Percentiles rank a stretch among this genome's conserved stretches.
Evolutionary conservation across 2,797 vertebrate species (phyloP).

Genomic region (Todus mexicanus): DNA sequence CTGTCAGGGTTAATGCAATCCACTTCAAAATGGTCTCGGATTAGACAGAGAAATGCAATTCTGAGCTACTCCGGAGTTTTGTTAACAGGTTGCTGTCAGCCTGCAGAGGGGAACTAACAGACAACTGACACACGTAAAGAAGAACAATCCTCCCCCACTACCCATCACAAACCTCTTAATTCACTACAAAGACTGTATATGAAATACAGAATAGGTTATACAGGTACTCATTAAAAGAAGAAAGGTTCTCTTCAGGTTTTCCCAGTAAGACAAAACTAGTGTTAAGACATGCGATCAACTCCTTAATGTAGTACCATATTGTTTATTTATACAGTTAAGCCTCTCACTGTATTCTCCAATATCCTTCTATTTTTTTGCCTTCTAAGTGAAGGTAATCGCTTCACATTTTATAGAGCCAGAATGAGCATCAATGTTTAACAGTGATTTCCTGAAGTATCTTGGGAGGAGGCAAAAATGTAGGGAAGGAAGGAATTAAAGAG

Average conservation of each 20-base stretch:
- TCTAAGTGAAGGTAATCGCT: not conserved
- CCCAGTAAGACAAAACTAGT: not conserved
- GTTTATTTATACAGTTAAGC: not conserved
- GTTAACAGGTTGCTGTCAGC: not conserved
- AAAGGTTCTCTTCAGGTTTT: not conserved
- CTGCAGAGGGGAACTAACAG: not conserved
- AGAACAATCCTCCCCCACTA: not conserved
- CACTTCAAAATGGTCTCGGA: not conserved
- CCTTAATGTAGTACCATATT: fast-evolving
- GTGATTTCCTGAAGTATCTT: not conserved
- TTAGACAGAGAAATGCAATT: not conserved
- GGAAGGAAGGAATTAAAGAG: not conserved
- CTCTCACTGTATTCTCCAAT: not conserved
- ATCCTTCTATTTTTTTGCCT: not conserved
- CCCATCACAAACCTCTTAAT: not conserved
- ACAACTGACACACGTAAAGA: not conserved
- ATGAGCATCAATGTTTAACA: not conserved
- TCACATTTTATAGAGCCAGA: not conserved
- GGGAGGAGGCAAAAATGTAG: not conserved
- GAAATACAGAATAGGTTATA: not conserved
- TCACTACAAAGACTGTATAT: not conserved
- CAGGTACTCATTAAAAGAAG: not conserved
- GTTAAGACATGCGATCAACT: not conserved
- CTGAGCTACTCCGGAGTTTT: not conserved
- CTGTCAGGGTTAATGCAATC: not conserved